phyloP scores from a whole-genome alignment of 1,140 invertebrate species.

The Drosophila dunni region DNA sequence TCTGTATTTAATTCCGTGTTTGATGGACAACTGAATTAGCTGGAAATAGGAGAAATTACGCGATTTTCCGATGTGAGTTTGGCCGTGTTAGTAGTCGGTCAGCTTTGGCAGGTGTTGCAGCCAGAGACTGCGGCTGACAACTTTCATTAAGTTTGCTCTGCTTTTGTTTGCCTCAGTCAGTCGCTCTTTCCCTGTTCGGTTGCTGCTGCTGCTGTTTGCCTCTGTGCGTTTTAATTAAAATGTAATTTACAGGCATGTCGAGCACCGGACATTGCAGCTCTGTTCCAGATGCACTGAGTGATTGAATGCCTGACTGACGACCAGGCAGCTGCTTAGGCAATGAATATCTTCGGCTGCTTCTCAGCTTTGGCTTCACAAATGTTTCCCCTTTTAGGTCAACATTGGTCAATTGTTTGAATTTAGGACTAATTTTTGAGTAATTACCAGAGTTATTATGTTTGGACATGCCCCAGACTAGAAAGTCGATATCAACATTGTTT shows the following conservation, averaged over 20 bases:
- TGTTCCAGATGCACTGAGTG: constrained; percentile 36
- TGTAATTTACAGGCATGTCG: constrained; percentile 71
- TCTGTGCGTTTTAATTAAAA: constrained; percentile 76
- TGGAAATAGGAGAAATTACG: not conserved
- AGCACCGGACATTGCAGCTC: constrained; percentile 40
- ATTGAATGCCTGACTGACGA: constrained; percentile 36
- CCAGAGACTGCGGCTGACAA: constrained; percentile 57
- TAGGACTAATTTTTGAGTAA: constrained; percentile 46
- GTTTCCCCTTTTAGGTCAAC: constrained; percentile 35
- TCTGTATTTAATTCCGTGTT: constrained; percentile 60
- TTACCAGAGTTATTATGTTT: constrained; percentile 12
- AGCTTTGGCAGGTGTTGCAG: constrained; percentile 26
- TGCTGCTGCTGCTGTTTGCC: constrained; percentile 12
- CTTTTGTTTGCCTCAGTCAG: not conserved
- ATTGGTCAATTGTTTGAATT: constrained; percentile 43
- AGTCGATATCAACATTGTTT: too few species aligned
- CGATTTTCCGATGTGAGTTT: not conserved
- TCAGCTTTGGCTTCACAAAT: constrained; percentile 13
- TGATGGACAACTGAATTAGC: constrained; percentile 70
- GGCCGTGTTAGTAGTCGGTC: not conserved
- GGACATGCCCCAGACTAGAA: constrained; percentile 21
- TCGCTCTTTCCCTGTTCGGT: not conserved
- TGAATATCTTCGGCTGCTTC: constrained; percentile 18
- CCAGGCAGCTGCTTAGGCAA: constrained; percentile 7
- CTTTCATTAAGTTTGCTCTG: constrained; percentile 54